These are phyloP conservation scores for Pedicia rivosa DNA, from an alignment of 2,888 invertebrate species.

Conservation along the genomic window DNA sequence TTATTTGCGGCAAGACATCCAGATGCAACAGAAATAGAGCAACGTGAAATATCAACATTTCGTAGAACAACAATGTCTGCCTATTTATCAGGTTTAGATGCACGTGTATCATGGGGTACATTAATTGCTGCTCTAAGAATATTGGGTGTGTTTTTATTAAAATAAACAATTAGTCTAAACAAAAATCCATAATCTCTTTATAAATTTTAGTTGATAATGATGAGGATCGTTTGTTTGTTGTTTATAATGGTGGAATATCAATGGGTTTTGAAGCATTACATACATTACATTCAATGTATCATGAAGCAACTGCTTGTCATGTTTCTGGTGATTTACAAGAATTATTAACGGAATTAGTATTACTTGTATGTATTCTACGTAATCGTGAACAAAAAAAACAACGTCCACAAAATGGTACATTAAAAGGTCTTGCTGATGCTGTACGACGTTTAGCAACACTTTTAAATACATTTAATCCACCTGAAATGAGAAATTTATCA, in stretches of 20 bases:
- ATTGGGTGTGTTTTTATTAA: slow-evolving; percentile 29
- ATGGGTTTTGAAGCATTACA: slow-evolving; percentile 60
- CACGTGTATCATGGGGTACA: slow-evolving; percentile 87
- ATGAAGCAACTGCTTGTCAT: slow-evolving; percentile 82
- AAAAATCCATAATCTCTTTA: background rate
- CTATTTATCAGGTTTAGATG: slow-evolving; percentile 79
- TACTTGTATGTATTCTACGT: slow-evolving; percentile 50
- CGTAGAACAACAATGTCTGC: slow-evolving; percentile 70
- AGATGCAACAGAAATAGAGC: slow-evolving; percentile 58
- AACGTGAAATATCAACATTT: slow-evolving; percentile 71
- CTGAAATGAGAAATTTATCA: slow-evolving; percentile 63
- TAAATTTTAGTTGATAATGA: slow-evolving; percentile 52
- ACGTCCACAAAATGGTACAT: slow-evolving; percentile 25
- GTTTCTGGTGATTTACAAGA: slow-evolving; percentile 72
- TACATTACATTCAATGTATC: slow-evolving; percentile 84
- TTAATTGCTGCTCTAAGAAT: slow-evolving; percentile 79
- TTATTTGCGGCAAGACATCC: slow-evolving; percentile 73
- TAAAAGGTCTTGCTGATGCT: slow-evolving; percentile 80
- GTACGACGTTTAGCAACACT: slow-evolving; percentile 73
- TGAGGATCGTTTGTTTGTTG: slow-evolving; percentile 75
- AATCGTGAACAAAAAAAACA: slow-evolving; percentile 25
- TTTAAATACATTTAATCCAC: slow-evolving; percentile 76
- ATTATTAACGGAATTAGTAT: slow-evolving; percentile 59
- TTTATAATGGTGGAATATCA: slow-evolving; percentile 76
- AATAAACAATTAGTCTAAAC: background rate